phyloP scores from a whole-genome alignment of 2,797 vertebrate species.

The Girardinus metallicus region DNA sequence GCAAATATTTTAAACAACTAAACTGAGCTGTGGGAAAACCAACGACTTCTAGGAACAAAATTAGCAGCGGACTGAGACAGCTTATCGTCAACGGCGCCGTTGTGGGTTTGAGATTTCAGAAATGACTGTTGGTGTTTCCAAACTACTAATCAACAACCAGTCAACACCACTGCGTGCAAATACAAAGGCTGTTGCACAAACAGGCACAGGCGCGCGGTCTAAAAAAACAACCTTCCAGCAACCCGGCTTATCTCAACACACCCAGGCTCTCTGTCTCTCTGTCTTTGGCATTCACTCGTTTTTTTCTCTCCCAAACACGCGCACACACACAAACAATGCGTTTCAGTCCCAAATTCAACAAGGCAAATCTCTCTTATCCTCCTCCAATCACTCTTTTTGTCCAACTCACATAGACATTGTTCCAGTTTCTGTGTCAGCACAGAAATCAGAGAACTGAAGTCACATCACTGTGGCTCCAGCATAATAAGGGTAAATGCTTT shows the following conservation, averaged over 20 bases:
- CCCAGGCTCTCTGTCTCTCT: slow-evolving; percentile 72
- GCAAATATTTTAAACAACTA: slow-evolving; percentile 29
- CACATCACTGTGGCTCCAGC: background rate
- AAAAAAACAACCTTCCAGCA: slow-evolving; percentile 63
- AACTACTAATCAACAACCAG: slow-evolving; percentile 51
- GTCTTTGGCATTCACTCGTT: slow-evolving; percentile 67
- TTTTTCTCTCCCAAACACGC: slow-evolving; percentile 35
- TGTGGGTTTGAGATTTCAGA: slow-evolving; percentile 53
- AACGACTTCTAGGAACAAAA: slow-evolving; percentile 20
- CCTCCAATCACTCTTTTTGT: slow-evolving; percentile 65
- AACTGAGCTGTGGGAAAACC: slow-evolving; percentile 23
- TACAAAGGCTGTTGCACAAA: slow-evolving; percentile 31
- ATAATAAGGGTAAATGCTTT: background rate
- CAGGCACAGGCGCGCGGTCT: slow-evolving; percentile 27
- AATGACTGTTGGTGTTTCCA: slow-evolving; percentile 33
- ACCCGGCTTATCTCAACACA: slow-evolving; percentile 80
- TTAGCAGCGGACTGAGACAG: slow-evolving; percentile 17
- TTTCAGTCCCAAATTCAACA: slow-evolving; percentile 69
- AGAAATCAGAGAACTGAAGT: slow-evolving; percentile 31
- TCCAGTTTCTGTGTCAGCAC: slow-evolving; percentile 42
- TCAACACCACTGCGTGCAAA: slow-evolving; percentile 32
- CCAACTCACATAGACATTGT: slow-evolving; percentile 50
- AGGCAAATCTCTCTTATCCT: slow-evolving; percentile 74
- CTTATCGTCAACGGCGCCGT: slow-evolving; percentile 50
- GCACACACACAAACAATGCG: slow-evolving; percentile 37